Conservation (phyloP, 2,797 vertebrate genomes). For the Fratercula arctica region DNA sequence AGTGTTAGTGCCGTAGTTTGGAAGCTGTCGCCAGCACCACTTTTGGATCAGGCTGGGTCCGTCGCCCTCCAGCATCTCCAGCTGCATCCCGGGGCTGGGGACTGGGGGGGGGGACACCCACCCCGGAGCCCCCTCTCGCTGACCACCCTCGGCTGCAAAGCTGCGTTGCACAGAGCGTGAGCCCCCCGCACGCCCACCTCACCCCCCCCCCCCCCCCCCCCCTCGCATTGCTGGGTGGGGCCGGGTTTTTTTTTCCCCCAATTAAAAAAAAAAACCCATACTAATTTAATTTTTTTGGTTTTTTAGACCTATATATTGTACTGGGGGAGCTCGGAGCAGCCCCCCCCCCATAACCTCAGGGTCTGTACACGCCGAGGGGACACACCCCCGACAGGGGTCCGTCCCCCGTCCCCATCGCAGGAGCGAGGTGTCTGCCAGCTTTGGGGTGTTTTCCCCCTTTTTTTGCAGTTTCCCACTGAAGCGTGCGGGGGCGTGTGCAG, state of each 20-base stretch:
- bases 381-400: too few species aligned
- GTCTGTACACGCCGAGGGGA: not conserved
- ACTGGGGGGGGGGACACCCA: not conserved
- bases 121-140: not conserved
- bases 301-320: not conserved
- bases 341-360: not conserved
- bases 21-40: conserved; percentile 47
- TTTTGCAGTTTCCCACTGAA: not conserved
- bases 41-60: conserved; percentile 17
- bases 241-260: rapidly evolving
- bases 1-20: conserved; percentile 26
- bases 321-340: not conserved
- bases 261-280: not conserved
- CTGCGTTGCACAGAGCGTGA: not conserved
- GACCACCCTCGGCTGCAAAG: not conserved
- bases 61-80: not conserved
- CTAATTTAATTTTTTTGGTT: not conserved
- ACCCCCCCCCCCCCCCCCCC: not conserved
- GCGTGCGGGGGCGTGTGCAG: not conserved
- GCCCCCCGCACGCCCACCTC: not conserved
- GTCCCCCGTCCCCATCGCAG: too few species aligned
- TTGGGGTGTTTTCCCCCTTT: not conserved
- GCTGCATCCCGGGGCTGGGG: not conserved
- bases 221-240: too few species aligned
- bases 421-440: not conserved